Base-by-base conservation (phyloP, 2,113 vertebrate genomes). In the Ovis canadensis region DNA sequence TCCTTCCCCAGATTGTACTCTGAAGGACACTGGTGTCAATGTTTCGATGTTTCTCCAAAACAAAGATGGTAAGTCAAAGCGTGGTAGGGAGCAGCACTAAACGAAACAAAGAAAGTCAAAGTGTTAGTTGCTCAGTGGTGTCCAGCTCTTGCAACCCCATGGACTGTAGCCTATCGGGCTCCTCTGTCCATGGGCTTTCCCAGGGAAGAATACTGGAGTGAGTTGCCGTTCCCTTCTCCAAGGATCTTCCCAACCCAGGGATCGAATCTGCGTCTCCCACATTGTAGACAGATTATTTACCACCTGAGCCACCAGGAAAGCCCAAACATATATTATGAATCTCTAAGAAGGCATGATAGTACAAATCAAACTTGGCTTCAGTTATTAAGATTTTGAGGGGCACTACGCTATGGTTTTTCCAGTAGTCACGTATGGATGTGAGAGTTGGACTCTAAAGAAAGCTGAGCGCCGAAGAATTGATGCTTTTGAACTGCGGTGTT, bases 311-410 rank as follows among this genome's bases (percentile, higher is more conserved):
- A 23, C 36, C 19, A 74, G 67, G 67, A 40, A 74, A 74, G n/a
- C 19, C 36, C n/a, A 74, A 36, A 45, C 40, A 36, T 25, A 43
- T n/a, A 78, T 12, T 7, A 67, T 3, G 7, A 57, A 33, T 57
- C n/a, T 60, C 23, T 13, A 33, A 81, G 33, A 78, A 78, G 19
- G 27, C 17, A n/a, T 48, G 23, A 50, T 0, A 11, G 5, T 27
- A n/a, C 27, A 55, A 48, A 48, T 59, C 29, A 67, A 55, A 52
- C 48, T 84, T 84, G 45, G 83, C 33, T 48, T 81, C 36, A 52
- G 48, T 33, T 59, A 23, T 50, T 60, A 92, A 90, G 14, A 80
- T 67, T 85, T 74, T 85, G 67, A 92, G 48, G 89, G 29, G 64
- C 3, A n/a, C 25, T 23, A 29, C 1, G 13, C 60, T 31, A 15